phyloP scores from a whole-genome alignment of 1,140 invertebrate species.

The Polypedilum pembai region DNA sequence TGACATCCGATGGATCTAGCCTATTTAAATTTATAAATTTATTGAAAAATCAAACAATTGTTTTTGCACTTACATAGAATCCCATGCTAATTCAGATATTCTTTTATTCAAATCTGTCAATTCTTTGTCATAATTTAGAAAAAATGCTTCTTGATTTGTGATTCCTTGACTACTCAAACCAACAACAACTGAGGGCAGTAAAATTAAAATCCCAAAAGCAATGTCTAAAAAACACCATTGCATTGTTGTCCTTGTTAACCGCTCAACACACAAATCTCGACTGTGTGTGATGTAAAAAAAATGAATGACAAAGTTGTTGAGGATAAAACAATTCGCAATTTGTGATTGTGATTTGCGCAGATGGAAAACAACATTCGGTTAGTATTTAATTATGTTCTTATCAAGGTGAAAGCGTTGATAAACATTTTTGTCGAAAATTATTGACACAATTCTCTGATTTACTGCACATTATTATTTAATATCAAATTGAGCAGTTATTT shows the following conservation, averaged over 20 bases:
- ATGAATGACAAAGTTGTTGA: not conserved
- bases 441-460: no score
- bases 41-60: not conserved
- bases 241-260: not conserved
- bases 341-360: not conserved
- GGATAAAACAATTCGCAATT: not conserved
- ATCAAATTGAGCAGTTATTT: no score
- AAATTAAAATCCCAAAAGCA: not conserved
- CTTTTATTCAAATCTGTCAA: not conserved
- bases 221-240: not conserved
- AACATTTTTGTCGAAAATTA: not conserved
- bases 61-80: not conserved
- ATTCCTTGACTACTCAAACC: not conserved
- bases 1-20: not conserved
- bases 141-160: not conserved
- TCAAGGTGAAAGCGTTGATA: not conserved
- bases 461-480: no score
- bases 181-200: not conserved
- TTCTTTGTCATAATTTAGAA: not conserved
- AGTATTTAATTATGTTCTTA: not conserved
- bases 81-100: not conserved
- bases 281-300: not conserved
- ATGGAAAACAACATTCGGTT: not conserved
- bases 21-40: not conserved
- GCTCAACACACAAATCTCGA: not conserved